Conservation (phyloP, 2,888 invertebrate species). For the Lordiphosa fenestrarum region DNA sequence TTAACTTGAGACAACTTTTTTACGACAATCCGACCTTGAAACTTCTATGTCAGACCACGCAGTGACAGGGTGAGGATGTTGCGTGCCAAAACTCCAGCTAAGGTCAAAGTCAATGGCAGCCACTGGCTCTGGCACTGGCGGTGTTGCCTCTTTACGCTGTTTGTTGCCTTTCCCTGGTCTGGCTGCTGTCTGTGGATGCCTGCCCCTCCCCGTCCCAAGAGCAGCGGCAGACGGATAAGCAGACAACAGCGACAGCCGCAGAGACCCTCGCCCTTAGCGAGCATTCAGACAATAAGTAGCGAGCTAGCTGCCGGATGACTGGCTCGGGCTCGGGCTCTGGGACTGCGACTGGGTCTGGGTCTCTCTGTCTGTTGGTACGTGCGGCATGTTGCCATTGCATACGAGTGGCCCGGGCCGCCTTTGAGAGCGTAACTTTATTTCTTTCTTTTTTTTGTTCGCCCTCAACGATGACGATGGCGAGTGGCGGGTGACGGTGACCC, state of each 20-base stretch:
- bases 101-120: conserved; percentile 52
- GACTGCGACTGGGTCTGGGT: conserved; percentile 21
- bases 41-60: conserved; percentile 23
- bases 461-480: conserved; percentile 11
- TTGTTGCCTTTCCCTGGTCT: conserved; percentile 20
- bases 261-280: conserved; percentile 9
- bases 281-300: conserved; percentile 17
- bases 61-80: conserved; percentile 3
- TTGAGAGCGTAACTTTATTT: conserved; percentile 37
- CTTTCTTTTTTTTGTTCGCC: background rate
- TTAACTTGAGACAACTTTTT: conserved; percentile 61
- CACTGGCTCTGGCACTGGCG: conserved; percentile 23
- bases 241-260: conserved; percentile 26
- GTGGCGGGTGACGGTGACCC: conserved; percentile 40
- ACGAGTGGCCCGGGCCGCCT: conserved; percentile 28
- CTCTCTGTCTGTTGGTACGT: conserved; percentile 49
- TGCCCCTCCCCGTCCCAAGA: conserved; percentile 4
- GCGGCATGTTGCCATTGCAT: conserved; percentile 47
- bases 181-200: conserved; percentile 6
- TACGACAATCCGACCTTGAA: conserved; percentile 54
- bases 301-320: conserved; percentile 9
- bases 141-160: background rate
- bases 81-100: conserved; percentile 10
- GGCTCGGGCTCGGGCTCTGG: conserved; percentile 24
- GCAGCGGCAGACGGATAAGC: conserved; percentile 17